Evolutionary conservation across 2,797 vertebrate species (phyloP).

Genomic region (Helostoma temminkii): DNA sequence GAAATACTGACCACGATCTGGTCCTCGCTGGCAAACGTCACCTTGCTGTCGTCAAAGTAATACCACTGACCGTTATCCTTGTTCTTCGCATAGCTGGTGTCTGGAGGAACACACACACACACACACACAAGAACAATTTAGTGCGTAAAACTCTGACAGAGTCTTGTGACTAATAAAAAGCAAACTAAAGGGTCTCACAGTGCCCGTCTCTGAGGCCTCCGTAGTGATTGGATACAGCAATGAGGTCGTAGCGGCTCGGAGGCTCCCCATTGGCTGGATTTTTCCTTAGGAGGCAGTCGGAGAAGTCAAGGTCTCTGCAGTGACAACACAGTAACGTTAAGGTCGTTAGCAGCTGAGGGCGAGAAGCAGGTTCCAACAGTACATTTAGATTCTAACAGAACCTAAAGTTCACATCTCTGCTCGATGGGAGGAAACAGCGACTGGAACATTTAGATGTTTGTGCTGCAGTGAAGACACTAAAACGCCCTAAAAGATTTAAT

Average conservation of each 20-base stretch:
- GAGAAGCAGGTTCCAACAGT: too few relatives aligned
- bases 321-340: too few relatives aligned
- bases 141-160: too few relatives aligned
- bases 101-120: slow-evolving; percentile 67
- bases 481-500: too few relatives aligned
- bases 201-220: slow-evolving; percentile 91
- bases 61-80: slow-evolving; percentile 92
- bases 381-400: too few relatives aligned
- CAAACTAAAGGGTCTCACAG: slow-evolving; percentile 77
- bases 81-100: slow-evolving; percentile 90
- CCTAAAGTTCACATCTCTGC: too few relatives aligned
- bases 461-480: too few relatives aligned
- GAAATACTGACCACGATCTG: slow-evolving; percentile 87
- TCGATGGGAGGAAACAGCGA: too few relatives aligned
- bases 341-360: too few relatives aligned
- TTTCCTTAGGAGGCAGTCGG: slow-evolving; percentile 87
- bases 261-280: slow-evolving; percentile 77
- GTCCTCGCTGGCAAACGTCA: slow-evolving; percentile 87
- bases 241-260: slow-evolving; percentile 90
- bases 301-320: slow-evolving; percentile 89
- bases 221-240: slow-evolving; percentile 92
- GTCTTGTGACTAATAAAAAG: too few relatives aligned
- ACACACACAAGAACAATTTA: too few relatives aligned
- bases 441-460: too few relatives aligned
- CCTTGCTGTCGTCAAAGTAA: slow-evolving; percentile 92